A percentile compares a stretch with the other conserved stretches of the same genome.
Evolutionary conservation across 2,888 invertebrate genomes (phyloP).

Genomic region (Dryobota labecula): DNA sequence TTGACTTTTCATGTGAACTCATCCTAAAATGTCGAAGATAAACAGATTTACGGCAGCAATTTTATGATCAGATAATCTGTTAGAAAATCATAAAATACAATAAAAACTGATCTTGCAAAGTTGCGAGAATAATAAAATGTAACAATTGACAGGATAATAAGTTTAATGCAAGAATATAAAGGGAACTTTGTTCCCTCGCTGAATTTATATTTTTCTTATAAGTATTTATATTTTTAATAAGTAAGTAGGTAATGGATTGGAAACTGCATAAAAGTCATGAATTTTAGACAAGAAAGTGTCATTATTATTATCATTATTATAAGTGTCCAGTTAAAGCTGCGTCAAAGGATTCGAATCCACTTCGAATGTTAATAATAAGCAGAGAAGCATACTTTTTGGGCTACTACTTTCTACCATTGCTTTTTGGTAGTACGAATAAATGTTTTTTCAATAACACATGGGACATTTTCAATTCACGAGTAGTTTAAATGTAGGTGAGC

Average conservation of each 20-base stretch:
- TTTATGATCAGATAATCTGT: neutral
- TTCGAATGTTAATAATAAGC: neutral
- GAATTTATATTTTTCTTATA: neutral
- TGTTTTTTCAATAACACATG: neutral
- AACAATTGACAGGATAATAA: conserved; percentile 9
- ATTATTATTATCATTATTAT: too few species aligned
- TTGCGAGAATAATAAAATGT: neutral
- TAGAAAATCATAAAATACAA: neutral
- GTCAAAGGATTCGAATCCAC: neutral
- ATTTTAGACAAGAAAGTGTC: neutral
- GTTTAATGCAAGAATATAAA: neutral
- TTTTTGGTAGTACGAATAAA: neutral
- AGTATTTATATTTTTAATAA: neutral
- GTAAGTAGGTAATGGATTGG: neutral
- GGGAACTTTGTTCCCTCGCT: too few species aligned
- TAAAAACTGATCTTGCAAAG: neutral
- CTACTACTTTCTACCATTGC: too few species aligned
- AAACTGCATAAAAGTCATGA: too few species aligned
- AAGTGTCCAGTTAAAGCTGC: neutral
- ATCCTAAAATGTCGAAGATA: neutral
- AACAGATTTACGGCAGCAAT: neutral
- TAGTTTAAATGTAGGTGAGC: conserved; percentile 12
- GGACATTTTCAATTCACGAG: conserved; percentile 1
- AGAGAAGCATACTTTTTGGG: neutral
- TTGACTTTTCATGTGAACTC: neutral